phyloP scores from a whole-genome alignment of 64 coral and sea anemone species.

The Catalaphyllia jardinei region DNA sequence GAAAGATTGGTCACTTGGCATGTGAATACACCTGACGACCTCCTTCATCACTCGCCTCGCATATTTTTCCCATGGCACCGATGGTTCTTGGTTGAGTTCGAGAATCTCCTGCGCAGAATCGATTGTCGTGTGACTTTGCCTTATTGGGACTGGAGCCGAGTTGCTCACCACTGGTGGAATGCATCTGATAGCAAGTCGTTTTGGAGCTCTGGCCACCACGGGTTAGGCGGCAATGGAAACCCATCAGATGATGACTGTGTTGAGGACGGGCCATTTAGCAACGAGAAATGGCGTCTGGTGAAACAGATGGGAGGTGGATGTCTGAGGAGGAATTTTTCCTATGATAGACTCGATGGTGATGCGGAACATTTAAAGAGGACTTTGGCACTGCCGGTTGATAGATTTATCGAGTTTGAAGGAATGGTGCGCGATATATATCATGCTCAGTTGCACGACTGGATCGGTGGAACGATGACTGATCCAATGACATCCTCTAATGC shows the following conservation, averaged over 20 bases:
- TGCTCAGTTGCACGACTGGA: constrained; percentile 61
- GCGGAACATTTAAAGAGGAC: constrained; percentile 28
- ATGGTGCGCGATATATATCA: constrained; percentile 44
- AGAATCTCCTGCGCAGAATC: constrained; percentile 73
- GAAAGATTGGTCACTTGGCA: constrained; percentile 49
- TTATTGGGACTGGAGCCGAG: constrained; percentile 92
- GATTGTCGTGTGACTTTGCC: constrained; percentile 93
- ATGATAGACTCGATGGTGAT: constrained; percentile 1
- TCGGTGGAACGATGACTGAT: constrained; percentile 64
- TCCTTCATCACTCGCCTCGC: constrained; percentile 50
- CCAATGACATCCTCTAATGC: constrained; percentile 52
- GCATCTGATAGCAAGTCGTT: constrained; percentile 38
- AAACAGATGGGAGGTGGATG: constrained; percentile 7
- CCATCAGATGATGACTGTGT: constrained; percentile 37
- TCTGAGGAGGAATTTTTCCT: background rate
- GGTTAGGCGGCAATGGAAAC: constrained; percentile 75
- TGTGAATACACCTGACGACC: background rate
- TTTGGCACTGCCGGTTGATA: constrained; percentile 15
- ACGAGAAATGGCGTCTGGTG: constrained; percentile 33
- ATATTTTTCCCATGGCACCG: constrained; percentile 93
- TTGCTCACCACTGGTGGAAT: background rate
- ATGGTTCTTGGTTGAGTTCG: constrained; percentile 40
- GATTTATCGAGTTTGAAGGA: constrained; percentile 60
- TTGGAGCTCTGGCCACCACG: constrained; percentile 68
- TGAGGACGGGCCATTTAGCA: constrained; percentile 66